Conservation (phyloP, 2,888 invertebrate genomes). For the Globia sparganii region DNA sequence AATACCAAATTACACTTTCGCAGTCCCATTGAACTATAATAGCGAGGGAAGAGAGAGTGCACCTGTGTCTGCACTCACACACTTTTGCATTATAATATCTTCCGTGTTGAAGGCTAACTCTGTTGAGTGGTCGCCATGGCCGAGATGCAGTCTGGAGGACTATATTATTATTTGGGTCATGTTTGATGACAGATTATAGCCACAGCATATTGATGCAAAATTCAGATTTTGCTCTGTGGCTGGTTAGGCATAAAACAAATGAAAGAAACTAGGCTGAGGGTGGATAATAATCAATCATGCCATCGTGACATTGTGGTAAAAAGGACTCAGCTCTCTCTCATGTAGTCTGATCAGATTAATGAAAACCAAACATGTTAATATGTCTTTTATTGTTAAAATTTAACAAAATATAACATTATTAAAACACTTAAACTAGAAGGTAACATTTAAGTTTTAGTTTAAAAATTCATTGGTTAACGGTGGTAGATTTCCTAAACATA, state of each 20-base stretch:
- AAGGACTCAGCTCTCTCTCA: not conserved
- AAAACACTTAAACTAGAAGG: constrained; percentile 84
- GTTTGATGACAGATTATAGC: not conserved
- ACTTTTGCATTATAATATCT: not conserved
- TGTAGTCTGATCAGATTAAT: constrained; percentile 13
- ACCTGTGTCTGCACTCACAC: not conserved
- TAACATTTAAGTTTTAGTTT: constrained; percentile 78
- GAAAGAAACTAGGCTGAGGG: not conserved
- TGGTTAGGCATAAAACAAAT: not conserved
- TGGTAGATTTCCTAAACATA: constrained; percentile 73
- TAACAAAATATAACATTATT: constrained; percentile 88
- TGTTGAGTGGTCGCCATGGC: not conserved
- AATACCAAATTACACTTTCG: not conserved
- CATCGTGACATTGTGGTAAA: not conserved
- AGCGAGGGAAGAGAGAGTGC: not conserved
- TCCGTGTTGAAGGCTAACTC: not conserved
- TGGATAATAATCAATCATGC: not conserved
- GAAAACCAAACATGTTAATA: constrained; percentile 72
- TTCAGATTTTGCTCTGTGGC: no score
- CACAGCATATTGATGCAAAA: not conserved
- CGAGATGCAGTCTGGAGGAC: not conserved
- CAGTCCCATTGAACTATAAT: not conserved
- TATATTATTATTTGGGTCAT: not conserved
- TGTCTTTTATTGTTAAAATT: constrained; percentile 90
- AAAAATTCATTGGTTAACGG: constrained; percentile 77